These are phyloP conservation scores for Adela reaumurella DNA, from an alignment of 2,888 invertebrate genomes.

Conservation along the genomic window DNA sequence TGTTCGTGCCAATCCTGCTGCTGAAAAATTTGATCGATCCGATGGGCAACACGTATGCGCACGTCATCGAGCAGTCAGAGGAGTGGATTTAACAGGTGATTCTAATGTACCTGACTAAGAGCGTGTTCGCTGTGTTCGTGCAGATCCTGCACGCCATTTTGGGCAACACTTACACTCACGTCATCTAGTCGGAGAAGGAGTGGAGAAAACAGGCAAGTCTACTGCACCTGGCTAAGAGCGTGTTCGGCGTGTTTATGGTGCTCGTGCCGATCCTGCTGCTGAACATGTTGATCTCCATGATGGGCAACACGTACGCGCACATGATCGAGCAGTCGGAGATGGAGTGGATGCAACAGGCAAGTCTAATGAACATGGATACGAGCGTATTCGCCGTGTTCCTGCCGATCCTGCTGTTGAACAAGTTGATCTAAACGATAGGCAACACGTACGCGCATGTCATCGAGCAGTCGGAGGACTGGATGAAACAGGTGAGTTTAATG, in stretches of 20 bases:
- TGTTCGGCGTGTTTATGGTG: constrained; percentile 84
- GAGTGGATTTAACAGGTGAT: constrained; percentile 93
- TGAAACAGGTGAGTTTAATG: constrained; percentile 76
- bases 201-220: no score
- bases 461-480: constrained; percentile 97
- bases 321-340: constrained; percentile 91
- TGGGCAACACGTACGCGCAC: constrained; percentile 92
- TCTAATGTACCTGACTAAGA: no score
- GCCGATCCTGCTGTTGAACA: constrained; percentile 95
- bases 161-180: no score
- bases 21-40: constrained; percentile 98
- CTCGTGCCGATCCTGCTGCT: constrained; percentile 63
- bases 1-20: constrained; percentile 94
- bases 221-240: constrained; percentile 79
- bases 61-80: constrained; percentile 96
- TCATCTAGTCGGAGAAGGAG: no score
- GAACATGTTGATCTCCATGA: constrained; percentile 92
- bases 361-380: no score
- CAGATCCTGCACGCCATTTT: no score
- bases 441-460: constrained; percentile 98
- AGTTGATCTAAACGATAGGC: constrained; percentile 99
- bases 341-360: constrained; percentile 87
- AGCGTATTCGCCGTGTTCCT: constrained; percentile 97
- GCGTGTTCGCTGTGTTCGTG: no score
- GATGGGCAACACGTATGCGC: constrained; percentile 99